Evolutionary conservation across 2,113 vertebrate genomes (phyloP).

Genomic region (Phalacrocorax brasilianus): DNA sequence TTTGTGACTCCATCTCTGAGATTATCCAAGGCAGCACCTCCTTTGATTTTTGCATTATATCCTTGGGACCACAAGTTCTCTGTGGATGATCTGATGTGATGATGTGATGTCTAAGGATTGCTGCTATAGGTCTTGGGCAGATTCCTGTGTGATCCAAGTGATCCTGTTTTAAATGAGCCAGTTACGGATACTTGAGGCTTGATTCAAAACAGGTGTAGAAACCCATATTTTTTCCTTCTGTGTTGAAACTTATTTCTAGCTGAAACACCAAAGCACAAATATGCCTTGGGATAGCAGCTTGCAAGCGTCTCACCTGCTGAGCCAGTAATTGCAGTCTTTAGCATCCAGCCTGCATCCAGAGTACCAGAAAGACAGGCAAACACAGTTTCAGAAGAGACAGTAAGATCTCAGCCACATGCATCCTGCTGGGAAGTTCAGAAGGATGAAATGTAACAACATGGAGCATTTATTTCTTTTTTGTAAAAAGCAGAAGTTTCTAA

Average conservation of each 20-base stretch:
- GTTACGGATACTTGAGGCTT: not conserved
- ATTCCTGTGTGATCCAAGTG: not conserved
- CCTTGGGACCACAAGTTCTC: not conserved
- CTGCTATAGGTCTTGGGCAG: not conserved
- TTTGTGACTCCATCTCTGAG: not conserved
- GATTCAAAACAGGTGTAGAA: not conserved
- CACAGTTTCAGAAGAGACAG: not conserved
- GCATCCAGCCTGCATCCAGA: not conserved
- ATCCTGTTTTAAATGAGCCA: not conserved
- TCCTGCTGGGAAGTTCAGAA: not conserved
- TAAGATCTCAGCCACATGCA: not conserved
- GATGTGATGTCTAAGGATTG: not conserved
- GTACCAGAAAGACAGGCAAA: not conserved
- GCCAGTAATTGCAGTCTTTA: conserved; percentile 14
- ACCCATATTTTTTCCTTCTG: not conserved
- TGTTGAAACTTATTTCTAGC: not conserved
- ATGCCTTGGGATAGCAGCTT: not conserved
- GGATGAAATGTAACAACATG: not conserved
- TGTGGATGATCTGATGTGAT: not conserved
- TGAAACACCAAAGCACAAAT: not conserved
- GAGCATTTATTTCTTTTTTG: not conserved
- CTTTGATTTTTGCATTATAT: not conserved
- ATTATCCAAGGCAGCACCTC: not conserved
- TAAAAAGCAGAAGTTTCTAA: not conserved
- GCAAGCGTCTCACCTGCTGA: not conserved